Evolutionary conservation across 92 coral and sea anemone species (phyloP), one percentile per base, ranked within the genome.

Genomic region (Palythoa heliodiscus): DNA sequence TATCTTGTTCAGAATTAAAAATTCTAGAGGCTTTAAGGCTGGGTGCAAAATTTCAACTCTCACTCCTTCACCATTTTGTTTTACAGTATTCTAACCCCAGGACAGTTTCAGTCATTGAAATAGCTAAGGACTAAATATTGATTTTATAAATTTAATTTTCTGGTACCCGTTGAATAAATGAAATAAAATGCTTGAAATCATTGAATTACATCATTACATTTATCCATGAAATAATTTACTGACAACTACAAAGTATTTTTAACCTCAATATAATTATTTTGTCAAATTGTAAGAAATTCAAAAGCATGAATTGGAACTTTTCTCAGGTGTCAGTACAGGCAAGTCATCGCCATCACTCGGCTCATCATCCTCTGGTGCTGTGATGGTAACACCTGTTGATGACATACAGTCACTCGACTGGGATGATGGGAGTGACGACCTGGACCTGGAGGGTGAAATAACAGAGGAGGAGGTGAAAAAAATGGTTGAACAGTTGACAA

Each of bases 361-460:
- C 47, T 93, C 91, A 22, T 95, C 98, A 38, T 90, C 95, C 39
- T 91, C 95, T 58, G 94, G 98, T 73, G 95, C 93, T 2, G 98
- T 92, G 20, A 79, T 96, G 68, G 93, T 96, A 47, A 93, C 95
- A 29, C 79, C 89, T 58, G 90, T 87, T 71, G 89, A 87, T 25
- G 98, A 95, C 77, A 87, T 92, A 58, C 95, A 88, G n/a, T 43
- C 90, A 39, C 76, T 92, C 22, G 97, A 91, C 52, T 89, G 95
- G 95, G 95, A 94, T 75, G 93, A 92, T 61, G 98, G 89, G 20
- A 88, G 87, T 76, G 93, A 88, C 63, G 89, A 88, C 74, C 60
- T 89, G 23, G 95, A 92, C 55, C 70, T 91, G 22, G 89, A 88
- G 35, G 95, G 82, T 19, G 97, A 92, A 52, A 90, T 92, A 82